These are phyloP conservation scores for Bombus affinis DNA, from an alignment of 1,140 invertebrate species.

Conservation along the genomic window DNA sequence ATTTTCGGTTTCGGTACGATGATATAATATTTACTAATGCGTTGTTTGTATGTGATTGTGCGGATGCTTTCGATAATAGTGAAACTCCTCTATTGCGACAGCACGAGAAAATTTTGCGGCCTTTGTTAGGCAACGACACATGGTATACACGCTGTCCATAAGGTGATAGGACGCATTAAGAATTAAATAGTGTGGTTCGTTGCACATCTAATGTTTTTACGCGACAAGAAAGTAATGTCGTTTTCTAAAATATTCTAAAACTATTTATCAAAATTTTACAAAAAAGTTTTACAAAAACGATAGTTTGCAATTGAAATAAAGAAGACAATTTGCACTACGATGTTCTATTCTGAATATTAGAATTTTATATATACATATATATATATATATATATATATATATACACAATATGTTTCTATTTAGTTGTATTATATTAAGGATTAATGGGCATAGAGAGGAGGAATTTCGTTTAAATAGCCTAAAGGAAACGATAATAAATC, in stretches of 20 bases:
- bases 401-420: background rate
- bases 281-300: no score
- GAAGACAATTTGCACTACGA: background rate
- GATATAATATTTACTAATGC: conserved; percentile 56
- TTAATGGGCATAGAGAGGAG: background rate
- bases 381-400: no score
- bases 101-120: conserved; percentile 65
- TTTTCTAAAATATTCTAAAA: background rate
- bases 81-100: conserved; percentile 76
- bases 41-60: conserved; percentile 57
- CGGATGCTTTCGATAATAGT: conserved; percentile 73
- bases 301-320: background rate
- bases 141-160: background rate
- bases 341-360: background rate
- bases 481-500: no score
- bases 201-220: background rate
- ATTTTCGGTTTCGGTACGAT: conserved; percentile 30
- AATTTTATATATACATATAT: no score
- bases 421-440: background rate
- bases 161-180: conserved; percentile 39
- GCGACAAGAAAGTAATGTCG: background rate
- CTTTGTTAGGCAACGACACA: conserved; percentile 66
- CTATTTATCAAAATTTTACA: background rate
- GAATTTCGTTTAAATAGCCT: background rate
- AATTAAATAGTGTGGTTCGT: conserved; percentile 36